Evolutionary conservation across 2,113 vertebrate genomes (phyloP).

Genomic region (Struthidea cinerea): DNA sequence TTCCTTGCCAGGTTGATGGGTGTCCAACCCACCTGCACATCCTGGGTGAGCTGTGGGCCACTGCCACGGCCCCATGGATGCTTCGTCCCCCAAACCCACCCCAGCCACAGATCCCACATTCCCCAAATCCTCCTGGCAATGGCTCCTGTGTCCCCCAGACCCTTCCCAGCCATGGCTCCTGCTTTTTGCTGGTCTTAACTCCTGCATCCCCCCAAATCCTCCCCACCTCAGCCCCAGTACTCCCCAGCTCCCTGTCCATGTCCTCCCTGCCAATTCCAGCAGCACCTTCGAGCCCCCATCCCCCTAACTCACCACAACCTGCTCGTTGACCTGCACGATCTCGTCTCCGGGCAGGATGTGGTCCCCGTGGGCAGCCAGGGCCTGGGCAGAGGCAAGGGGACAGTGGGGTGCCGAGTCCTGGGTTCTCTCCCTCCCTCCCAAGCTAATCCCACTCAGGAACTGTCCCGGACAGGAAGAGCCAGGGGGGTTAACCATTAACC

Average conservation of each 20-base stretch:
- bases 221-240: rapidly evolving
- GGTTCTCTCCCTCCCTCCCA: not conserved
- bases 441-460: not conserved
- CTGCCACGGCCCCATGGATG: rapidly evolving
- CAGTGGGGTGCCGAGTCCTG: not conserved
- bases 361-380: constrained; percentile 45
- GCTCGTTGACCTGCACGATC: constrained; percentile 89
- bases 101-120: not conserved
- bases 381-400: constrained; percentile 29
- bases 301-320: constrained; percentile 86
- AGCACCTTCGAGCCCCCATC: rapidly evolving
- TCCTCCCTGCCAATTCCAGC: not conserved
- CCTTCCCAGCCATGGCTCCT: not conserved
- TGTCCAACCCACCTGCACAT: constrained; percentile 89
- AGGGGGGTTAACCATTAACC: constrained; percentile 10
- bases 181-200: not conserved
- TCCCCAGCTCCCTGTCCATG: not conserved
- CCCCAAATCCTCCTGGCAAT: not conserved
- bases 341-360: constrained; percentile 87
- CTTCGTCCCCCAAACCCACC: not conserved
- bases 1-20: constrained; percentile 78
- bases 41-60: not conserved
- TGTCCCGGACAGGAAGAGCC: not conserved
- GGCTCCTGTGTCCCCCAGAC: not conserved
- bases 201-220: not conserved